Base-by-base conservation (phyloP, 2,888 invertebrate species). In the Cryptosula pallasiana region DNA sequence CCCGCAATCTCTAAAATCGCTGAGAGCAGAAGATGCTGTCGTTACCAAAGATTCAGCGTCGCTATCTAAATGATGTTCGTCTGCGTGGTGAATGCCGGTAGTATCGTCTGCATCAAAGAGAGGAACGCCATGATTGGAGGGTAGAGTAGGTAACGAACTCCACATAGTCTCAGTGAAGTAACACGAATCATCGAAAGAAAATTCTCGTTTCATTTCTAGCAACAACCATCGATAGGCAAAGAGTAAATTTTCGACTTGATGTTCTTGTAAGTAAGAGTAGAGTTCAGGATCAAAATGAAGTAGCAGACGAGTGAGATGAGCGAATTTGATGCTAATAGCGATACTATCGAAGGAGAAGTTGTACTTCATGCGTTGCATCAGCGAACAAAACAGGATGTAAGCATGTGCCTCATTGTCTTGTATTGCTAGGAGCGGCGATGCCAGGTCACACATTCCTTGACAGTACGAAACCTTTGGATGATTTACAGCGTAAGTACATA, bases 161-260 rank as follows among this genome's bases (percentile, higher is more conserved):
- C 97, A 98, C 75, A 95, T 88, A 0, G 97, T 95, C 86, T 98
- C 97, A 71, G 96, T 87, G 94, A 97, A 95, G 76, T 93, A 89
- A 72, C 97, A 87, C 0, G 95, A 93, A 84, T 97, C 96, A 71
- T 96, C 95, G 81, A 98, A 94, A 0, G 95, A 94, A 83, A 98
- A 98, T 86, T 98, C 98, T 0, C 98, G 89, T 85, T 98, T 98
- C 90, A 97, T 90, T 87, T 97, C 97, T n/a, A 98, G 85, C 35
- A 98, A 86, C 2, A 98, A 87, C 98, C 97, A 98, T 63, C 97
- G 91, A 84, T 97, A 98, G 86, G 95, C 95, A 85, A 97, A 98
- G 0, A 97, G 88, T 72, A 97, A 86, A 85, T 97, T 96, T 78
- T 95, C 94, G 0, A 96, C 95, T 87, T 81, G 92, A 81, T 94